Evolutionary conservation across 2,113 vertebrate genomes (phyloP).

Genomic region (Ictidomys tridecemlineatus): DNA sequence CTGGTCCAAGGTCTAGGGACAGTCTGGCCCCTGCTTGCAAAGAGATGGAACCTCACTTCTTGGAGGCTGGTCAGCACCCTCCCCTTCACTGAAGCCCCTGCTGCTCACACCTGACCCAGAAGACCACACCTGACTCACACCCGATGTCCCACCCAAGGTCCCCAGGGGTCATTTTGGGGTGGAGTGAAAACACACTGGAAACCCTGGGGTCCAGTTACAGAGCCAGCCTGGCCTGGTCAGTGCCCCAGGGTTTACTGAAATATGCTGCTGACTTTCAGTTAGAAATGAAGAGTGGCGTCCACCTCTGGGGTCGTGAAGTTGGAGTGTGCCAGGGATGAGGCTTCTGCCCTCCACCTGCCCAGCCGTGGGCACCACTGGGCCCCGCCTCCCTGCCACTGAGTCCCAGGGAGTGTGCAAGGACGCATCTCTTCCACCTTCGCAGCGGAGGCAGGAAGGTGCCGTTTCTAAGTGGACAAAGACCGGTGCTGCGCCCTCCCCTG

Average conservation of each 20-base stretch:
- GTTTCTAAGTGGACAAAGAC: fast-evolving
- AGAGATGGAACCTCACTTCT: neutral
- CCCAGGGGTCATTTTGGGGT: neutral
- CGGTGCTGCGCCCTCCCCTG: neutral
- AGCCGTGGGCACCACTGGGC: too few relatives aligned
- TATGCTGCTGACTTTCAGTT: fast-evolving
- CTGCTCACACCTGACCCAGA: fast-evolving
- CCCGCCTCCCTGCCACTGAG: too few relatives aligned
- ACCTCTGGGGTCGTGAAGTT: fast-evolving
- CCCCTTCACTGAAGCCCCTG: neutral
- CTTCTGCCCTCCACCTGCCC: neutral
- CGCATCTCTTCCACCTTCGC: too few relatives aligned
- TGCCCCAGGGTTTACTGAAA: neutral
- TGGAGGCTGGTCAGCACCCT: fast-evolving
- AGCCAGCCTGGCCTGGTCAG: too few relatives aligned
- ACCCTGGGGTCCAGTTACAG: fast-evolving
- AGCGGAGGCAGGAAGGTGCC: fast-evolving
- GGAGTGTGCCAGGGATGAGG: fast-evolving
- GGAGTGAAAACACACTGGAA: too few relatives aligned
- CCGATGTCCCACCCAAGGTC: fast-evolving
- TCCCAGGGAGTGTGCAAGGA: fast-evolving
- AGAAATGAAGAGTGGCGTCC: fast-evolving
- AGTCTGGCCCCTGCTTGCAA: fast-evolving
- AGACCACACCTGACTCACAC: fast-evolving
- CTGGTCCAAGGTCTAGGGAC: fast-evolving